Percentiles rank a stretch among this genome's conserved stretches.
Evolutionary conservation across 2,888 invertebrate genomes (phyloP).

Genomic region (Hyposoter didymator): DNA sequence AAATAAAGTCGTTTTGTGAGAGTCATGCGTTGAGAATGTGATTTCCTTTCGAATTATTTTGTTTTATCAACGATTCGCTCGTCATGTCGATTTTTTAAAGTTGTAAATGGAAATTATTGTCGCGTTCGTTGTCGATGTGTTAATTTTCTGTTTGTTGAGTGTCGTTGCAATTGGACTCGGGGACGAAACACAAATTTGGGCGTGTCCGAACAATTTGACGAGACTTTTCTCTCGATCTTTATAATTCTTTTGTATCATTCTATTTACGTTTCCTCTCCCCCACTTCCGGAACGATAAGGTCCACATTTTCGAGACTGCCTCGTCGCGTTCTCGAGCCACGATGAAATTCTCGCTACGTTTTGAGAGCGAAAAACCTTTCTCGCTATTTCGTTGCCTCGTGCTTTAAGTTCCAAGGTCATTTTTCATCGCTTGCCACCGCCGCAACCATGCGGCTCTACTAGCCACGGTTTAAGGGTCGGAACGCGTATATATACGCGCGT

Average conservation of each 20-base stretch:
- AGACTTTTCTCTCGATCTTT: background rate
- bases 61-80: too few species aligned
- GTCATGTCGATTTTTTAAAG: too few species aligned
- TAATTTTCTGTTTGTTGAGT: too few species aligned
- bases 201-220: background rate
- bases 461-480: constrained; percentile 36
- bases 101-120: too few species aligned
- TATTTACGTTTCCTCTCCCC: background rate
- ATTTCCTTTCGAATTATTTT: too few species aligned
- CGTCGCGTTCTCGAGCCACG: background rate
- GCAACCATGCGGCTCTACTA: constrained; percentile 22
- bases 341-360: background rate
- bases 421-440: constrained; percentile 50
- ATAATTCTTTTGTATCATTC: background rate
- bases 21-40: too few species aligned
- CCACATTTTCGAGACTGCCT: constrained; percentile 17
- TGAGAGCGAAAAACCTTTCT: background rate
- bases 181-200: background rate
- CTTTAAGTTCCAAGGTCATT: constrained; percentile 55
- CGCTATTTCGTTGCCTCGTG: constrained; percentile 4
- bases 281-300: constrained; percentile 41
- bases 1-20: too few species aligned
- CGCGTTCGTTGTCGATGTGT: too few species aligned
- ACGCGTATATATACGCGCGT: constrained; percentile 5
- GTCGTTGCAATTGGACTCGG: background rate